Evolutionary conservation across 1,140 invertebrate species (phyloP), one percentile per base, ranked within the genome.

Genomic region (Cephus cinctus): DNA sequence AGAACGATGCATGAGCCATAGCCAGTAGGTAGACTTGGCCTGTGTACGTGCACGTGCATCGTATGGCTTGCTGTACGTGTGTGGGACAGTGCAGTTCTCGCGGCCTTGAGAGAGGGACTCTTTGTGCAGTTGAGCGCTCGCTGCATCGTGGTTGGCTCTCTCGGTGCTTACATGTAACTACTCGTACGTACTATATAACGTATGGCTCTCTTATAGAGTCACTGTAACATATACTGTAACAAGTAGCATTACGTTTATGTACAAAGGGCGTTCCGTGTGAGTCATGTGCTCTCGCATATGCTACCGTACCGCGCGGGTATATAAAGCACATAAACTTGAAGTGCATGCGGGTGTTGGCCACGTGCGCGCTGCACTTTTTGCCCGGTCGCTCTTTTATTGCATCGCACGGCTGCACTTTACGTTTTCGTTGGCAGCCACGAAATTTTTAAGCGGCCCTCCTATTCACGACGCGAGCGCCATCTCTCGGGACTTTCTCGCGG

Each of bases 61-160:
- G n/a, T n/a, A n/a, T n/a, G n/a, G n/a, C n/a, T n/a, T n/a, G n/a
- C n/a, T n/a, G n/a, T n/a, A n/a, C n/a, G n/a, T n/a, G n/a, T n/a
- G 57, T 57, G 56, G 52, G 52, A 59, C 15, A 54, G 52, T 63
- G 65, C 59, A 59, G 50, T 57, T 63, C 52, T 51, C 48, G 50
- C 62, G 71, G 69, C 73, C 73, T 74, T 75, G 71, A 73, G 65
- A n/a, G n/a, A 65, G 64, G 54, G 71, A 65, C 68, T 75, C 73
- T 75, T 75, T 75, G 73, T 74, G 71, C 70, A 57, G 64, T 61
- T 61, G 61, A 67, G 65, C 63, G 36, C 41, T 67, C 59, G 59
- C 54, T 63, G 54, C 49, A 44, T 56, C 56, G 51, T 38, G 22
- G n/a, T n/a, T n/a, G n/a, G n/a, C n/a, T n/a, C n/a, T n/a, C n/a